These are phyloP conservation scores for Amblyopsis hoosieri DNA, from an alignment of 2,797 vertebrate genomes.

Conservation along the genomic window DNA sequence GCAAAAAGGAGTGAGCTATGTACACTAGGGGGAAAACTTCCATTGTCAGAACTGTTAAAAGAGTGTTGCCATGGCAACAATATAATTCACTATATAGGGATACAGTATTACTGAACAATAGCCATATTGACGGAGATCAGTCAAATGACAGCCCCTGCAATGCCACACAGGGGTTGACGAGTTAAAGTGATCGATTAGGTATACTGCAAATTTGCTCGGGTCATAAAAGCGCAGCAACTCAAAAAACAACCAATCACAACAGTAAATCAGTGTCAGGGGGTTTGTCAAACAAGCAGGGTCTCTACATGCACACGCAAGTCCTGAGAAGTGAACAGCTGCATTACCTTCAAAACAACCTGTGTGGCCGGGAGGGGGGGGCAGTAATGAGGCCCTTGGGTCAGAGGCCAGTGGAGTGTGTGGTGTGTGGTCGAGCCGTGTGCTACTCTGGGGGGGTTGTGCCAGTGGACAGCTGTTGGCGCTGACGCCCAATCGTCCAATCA, in stretches of 20 bases:
- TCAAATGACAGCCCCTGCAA: neutral
- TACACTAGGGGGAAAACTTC: constrained; percentile 18
- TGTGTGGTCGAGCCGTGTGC: constrained; percentile 10
- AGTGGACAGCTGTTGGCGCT: constrained; percentile 2
- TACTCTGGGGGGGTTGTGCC: constrained; percentile 19
- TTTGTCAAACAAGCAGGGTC: too few species aligned
- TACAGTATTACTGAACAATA: constrained; percentile 18
- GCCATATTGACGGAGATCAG: constrained; percentile 13
- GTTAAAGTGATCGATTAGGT: too few species aligned
- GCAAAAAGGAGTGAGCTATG: constrained; percentile 11
- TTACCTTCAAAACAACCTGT: too few species aligned
- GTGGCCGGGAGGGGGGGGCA: neutral
- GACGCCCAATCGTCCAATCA: constrained; percentile 41
- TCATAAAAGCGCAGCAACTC: too few species aligned
- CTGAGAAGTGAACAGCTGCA: too few species aligned
- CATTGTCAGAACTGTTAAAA: constrained; percentile 21
- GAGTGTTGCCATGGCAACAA: constrained; percentile 23
- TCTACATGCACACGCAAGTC: too few species aligned
- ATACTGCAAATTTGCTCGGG: too few species aligned
- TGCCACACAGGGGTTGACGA: too few species aligned
- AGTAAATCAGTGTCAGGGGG: too few species aligned
- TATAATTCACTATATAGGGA: constrained; percentile 12
- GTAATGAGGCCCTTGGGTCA: constrained; percentile 7
- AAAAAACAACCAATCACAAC: too few species aligned
- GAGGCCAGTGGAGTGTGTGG: too few species aligned